phyloP scores from a whole-genome alignment of 2,797 vertebrate species.

The Lithobates pipiens region DNA sequence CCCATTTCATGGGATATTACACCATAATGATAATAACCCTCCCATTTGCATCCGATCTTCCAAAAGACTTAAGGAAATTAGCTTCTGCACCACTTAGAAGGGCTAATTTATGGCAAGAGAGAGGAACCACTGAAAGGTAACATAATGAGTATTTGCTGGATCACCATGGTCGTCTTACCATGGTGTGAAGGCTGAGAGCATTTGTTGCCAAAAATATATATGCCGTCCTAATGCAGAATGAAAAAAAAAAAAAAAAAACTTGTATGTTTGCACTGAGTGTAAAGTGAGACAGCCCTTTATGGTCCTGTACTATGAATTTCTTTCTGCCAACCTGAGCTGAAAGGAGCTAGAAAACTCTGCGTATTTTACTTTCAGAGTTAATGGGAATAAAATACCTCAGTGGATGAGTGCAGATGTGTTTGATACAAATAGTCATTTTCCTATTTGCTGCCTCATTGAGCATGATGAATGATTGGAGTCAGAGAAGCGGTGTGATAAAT shows the following conservation, averaged over 20 bases:
- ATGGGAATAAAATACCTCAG: constrained; percentile 99
- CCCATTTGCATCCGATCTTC: constrained; percentile 95
- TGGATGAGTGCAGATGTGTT: constrained; percentile 99
- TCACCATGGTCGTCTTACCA: constrained; percentile 81
- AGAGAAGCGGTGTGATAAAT: constrained; percentile 99
- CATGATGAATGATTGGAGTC: constrained; percentile 99
- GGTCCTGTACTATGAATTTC: constrained; percentile 83
- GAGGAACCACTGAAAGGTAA: constrained; percentile 87
- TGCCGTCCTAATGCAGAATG: constrained; percentile 24
- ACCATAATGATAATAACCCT: constrained; percentile 97
- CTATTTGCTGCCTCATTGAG: constrained; percentile 99
- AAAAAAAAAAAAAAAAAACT: constrained; percentile 71
- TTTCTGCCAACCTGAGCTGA: constrained; percentile 88
- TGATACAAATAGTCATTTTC: constrained; percentile 99
- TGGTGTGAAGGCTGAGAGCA: constrained; percentile 73
- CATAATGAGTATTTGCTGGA: constrained; percentile 89
- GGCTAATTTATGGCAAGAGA: constrained; percentile 92
- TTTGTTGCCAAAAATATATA: constrained; percentile 60
- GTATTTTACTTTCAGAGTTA: constrained; percentile 99
- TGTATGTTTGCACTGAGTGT: constrained; percentile 78
- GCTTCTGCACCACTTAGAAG: constrained; percentile 89
- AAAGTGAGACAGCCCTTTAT: constrained; percentile 80
- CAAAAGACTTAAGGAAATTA: constrained; percentile 88
- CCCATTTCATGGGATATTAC: constrained; percentile 99
- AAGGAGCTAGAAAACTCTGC: constrained; percentile 96